Percentiles rank a stretch among this genome's conserved stretches.
Evolutionary conservation across 2,888 invertebrate species (phyloP).

Genomic region (Clistopyga incitator): DNA sequence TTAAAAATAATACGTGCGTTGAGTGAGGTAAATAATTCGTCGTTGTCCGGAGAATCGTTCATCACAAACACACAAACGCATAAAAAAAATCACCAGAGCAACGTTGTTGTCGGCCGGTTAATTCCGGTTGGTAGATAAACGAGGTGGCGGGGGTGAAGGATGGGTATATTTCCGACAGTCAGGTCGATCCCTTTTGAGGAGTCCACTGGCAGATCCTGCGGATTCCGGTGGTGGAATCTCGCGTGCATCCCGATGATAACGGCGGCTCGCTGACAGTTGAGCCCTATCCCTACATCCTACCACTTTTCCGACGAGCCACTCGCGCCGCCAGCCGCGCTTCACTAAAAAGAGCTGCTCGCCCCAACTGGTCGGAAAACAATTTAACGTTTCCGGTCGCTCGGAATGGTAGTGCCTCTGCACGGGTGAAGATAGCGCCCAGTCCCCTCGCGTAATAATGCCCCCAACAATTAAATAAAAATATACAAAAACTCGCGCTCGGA

Average conservation of each 20-base stretch:
- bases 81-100: neutral
- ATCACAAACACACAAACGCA: neutral
- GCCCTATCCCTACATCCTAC: conserved; percentile 15
- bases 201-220: conserved; percentile 62
- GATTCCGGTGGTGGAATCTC: conserved; percentile 54
- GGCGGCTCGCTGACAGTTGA: conserved; percentile 56
- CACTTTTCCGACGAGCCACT: conserved; percentile 47
- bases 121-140: conserved; percentile 50
- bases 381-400: conserved; percentile 64
- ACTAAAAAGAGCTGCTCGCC: conserved; percentile 58
- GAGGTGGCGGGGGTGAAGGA: conserved; percentile 21
- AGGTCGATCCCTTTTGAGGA: conserved; percentile 77
- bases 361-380: conserved; percentile 60
- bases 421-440: conserved; percentile 57
- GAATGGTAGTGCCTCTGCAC: conserved; percentile 62
- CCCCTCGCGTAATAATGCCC: conserved; percentile 43
- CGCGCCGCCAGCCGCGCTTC: conserved; percentile 50
- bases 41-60: neutral
- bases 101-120: conserved; percentile 5
- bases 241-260: conserved; percentile 63
- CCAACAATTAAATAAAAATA: conserved; percentile 47
- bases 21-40: conserved; percentile 8
- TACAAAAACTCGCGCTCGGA: conserved; percentile 28
- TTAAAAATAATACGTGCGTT: neutral
- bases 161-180: conserved; percentile 60